Conservation (phyloP, 30 jellyfish, hydroid and myxozoan species). For the Aurelia coerulea region DNA sequence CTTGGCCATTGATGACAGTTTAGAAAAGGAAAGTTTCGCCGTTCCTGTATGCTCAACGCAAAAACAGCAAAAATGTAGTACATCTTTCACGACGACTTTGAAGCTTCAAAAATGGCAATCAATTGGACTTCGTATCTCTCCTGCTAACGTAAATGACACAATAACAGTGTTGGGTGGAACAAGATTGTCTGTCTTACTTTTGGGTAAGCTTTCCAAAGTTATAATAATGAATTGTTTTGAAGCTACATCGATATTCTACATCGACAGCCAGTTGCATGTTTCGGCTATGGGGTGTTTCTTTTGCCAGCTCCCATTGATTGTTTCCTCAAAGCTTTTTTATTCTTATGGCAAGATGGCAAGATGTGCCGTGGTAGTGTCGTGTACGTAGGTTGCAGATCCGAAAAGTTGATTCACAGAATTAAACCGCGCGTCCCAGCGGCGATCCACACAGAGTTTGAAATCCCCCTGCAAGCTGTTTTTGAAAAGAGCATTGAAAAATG, state of each 20-base stretch:
- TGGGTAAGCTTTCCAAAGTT: constrained; percentile 30
- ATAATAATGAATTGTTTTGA: not conserved
- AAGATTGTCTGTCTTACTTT: constrained; percentile 36
- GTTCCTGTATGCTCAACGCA: constrained; percentile 32
- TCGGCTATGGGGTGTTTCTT: too few species aligned
- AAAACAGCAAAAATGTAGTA: constrained; percentile 20
- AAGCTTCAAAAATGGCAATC: constrained; percentile 73
- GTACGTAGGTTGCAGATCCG: too few species aligned
- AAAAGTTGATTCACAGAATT: too few species aligned
- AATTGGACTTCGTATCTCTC: constrained; percentile 26
- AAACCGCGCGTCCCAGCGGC: too few species aligned
- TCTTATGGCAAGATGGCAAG: too few species aligned
- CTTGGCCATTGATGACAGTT: constrained; percentile 31
- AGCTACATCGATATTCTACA: not conserved
- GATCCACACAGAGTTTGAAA: too few species aligned
- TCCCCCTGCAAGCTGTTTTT: too few species aligned
- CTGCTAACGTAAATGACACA: constrained; percentile 29
- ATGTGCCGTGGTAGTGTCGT: too few species aligned
- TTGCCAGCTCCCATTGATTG: too few species aligned
- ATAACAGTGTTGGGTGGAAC: constrained; percentile 37
- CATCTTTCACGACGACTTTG: constrained; percentile 17
- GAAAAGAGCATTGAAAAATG: too few species aligned
- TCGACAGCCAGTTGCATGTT: too few species aligned
- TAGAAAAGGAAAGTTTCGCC: constrained; percentile 12
- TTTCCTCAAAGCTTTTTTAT: too few species aligned